Base-by-base conservation (phyloP, 1,140 invertebrate genomes). In the Drosophila repletoides region DNA sequence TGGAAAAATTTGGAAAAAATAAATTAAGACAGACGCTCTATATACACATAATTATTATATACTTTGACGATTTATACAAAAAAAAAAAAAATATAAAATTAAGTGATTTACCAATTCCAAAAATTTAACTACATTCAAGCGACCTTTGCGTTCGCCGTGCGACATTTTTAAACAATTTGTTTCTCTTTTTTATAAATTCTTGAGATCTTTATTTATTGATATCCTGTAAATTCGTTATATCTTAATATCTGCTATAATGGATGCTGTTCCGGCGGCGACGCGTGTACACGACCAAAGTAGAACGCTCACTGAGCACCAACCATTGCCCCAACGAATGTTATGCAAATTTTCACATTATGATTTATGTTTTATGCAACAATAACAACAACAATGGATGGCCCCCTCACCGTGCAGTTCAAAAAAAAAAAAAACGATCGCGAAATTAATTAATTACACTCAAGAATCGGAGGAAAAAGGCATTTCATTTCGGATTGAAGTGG, bases 381-480 rank as follows among this genome's bases (percentile, higher is more conserved):
- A 41, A 14, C 33, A 33, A 21, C 36, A 24, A 1, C 56, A 28
- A 26, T 15, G 41, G 12, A 45, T 22, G 22, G 41, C 14, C 22
- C 41, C 12, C 5, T 17, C n/a, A 4, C 5, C 19, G 31, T 26
- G 28, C 17, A 40, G 17, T 26, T n/a, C n/a, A n/a, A n/a, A n/a
- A n/a, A n/a, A n/a, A n/a, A n/a, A n/a, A n/a, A 9, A 53, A 56
- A 53, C 45, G 63, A 75, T 74, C 53, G 21, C 69, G 40, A 74
- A 83, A 88, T 88, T 88, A 88, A 88, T 88, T 88, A 88, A 88
- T 88, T 88, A 88, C 80, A 88, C 86, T 88, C 76, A 49, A 79
- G 72, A 61, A 38, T 48, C 28, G 26, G 69, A 88, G 86, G 86
- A 88, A 88, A 81, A 86, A 88, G 53, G 65, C 76, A 87, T 77